phyloP scores from a whole-genome alignment of 2,113 vertebrate species.

The Sinosuthora webbiana region DNA sequence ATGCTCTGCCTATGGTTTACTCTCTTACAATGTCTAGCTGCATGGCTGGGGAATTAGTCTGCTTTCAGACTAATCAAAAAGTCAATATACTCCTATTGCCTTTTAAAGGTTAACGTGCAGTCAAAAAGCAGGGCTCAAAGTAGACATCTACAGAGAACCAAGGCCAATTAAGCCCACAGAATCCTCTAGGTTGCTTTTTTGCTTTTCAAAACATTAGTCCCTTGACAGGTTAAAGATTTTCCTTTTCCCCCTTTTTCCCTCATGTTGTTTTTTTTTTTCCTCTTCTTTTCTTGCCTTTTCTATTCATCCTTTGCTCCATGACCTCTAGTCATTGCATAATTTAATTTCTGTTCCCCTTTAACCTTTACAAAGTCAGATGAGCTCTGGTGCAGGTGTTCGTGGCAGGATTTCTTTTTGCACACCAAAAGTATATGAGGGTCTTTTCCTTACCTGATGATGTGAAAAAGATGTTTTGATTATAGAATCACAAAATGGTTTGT shows the following conservation, averaged over 20 bases:
- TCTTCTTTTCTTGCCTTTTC: not conserved
- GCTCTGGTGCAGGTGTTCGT: not conserved
- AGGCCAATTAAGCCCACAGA: not conserved
- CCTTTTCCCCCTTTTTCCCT: not conserved
- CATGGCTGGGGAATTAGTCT: not conserved
- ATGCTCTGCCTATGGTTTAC: not conserved
- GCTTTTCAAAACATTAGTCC: not conserved
- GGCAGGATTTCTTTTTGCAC: not conserved
- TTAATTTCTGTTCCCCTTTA: not conserved
- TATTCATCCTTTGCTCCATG: not conserved
- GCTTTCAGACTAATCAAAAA: conserved; percentile 24
- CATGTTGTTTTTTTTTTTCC: not conserved
- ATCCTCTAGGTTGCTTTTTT: not conserved
- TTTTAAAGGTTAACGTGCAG: conserved; percentile 22
- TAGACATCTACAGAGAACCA: not conserved
- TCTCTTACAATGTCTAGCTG: not conserved
- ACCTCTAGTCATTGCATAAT: not conserved
- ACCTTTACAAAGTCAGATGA: not conserved
- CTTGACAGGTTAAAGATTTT: not conserved
- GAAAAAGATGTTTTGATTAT: not conserved
- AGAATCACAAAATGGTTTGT: not conserved
- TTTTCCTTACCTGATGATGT: not conserved
- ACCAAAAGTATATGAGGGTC: not conserved
- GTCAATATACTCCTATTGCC: not conserved
- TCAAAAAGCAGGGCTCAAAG: not conserved